phyloP scores from a whole-genome alignment of 2,888 invertebrate genomes.

The Trypoxylon attenuatum region DNA sequence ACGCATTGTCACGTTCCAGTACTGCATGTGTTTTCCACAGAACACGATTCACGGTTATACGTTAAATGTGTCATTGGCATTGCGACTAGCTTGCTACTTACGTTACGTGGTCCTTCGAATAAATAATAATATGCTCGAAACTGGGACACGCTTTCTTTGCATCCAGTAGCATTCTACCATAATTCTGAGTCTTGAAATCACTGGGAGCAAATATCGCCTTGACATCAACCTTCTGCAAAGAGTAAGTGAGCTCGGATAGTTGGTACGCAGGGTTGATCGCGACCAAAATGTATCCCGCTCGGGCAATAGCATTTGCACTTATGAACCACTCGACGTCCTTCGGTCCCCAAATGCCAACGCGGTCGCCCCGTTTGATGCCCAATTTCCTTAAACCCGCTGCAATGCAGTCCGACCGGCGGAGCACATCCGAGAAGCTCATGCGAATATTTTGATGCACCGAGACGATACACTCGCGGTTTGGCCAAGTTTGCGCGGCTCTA shows the following conservation, averaged over 20 bases:
- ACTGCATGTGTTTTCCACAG: too few species aligned
- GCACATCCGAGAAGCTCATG: slow-evolving; percentile 76
- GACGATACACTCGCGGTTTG: slow-evolving; percentile 78
- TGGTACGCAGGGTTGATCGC: slow-evolving; percentile 87
- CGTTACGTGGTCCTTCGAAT: slow-evolving; percentile 59
- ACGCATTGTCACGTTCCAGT: too few species aligned
- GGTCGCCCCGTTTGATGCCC: slow-evolving; percentile 83
- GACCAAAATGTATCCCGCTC: slow-evolving; percentile 84
- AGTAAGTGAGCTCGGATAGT: slow-evolving; percentile 82
- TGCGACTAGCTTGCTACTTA: too few species aligned
- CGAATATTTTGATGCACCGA: slow-evolving; percentile 77
- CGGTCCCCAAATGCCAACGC: slow-evolving; percentile 87
- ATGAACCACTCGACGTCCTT: slow-evolving; percentile 87
- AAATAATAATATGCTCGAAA: slow-evolving; percentile 71
- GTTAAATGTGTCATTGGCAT: too few species aligned
- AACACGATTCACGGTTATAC: too few species aligned
- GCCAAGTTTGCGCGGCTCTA: slow-evolving; percentile 76
- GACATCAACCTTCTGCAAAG: slow-evolving; percentile 82
- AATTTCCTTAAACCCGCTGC: slow-evolving; percentile 84
- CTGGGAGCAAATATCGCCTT: slow-evolving; percentile 82
- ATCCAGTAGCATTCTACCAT: slow-evolving; percentile 78
- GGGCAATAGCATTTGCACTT: slow-evolving; percentile 81
- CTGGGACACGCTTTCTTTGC: slow-evolving; percentile 78
- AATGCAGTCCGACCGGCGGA: slow-evolving; percentile 81
- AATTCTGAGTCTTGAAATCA: slow-evolving; percentile 80